Percentiles rank a stretch among this genome's conserved stretches.
phyloP scores from a whole-genome alignment of 2,113 vertebrate genomes.

The Microtus ochrogaster region DNA sequence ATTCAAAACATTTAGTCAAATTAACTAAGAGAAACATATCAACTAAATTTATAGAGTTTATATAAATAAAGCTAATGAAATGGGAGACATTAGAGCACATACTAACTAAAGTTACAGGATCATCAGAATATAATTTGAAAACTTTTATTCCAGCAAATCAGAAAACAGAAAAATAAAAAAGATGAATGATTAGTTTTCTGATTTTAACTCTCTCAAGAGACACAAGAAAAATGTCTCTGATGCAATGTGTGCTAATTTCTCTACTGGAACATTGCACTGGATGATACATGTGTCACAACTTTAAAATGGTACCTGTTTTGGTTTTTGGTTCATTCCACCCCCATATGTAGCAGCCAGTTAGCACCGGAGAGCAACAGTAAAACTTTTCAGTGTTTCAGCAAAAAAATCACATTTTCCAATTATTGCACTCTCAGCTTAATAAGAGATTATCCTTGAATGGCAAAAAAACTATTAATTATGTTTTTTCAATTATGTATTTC shows the following conservation, averaged over 20 bases:
- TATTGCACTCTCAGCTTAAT: not conserved
- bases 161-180: not conserved
- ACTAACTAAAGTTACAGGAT: not conserved
- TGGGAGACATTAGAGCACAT: not conserved
- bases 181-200: not conserved
- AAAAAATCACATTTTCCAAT: slow-evolving; percentile 8
- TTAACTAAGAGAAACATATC: not conserved
- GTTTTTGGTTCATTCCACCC: not conserved
- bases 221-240: not conserved
- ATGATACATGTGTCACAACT: not conserved
- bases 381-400: slow-evolving; percentile 6
- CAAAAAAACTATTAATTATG: slow-evolving; percentile 43
- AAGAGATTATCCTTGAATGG: slow-evolving; percentile 1
- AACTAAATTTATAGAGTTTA: not conserved
- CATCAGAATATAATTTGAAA: not conserved
- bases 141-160: not conserved
- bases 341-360: not conserved
- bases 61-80: not conserved
- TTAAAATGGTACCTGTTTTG: not conserved
- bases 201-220: not conserved
- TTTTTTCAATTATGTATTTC: not conserved
- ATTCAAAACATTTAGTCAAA: not conserved
- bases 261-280: not conserved
- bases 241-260: not conserved
- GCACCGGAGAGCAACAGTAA: not conserved